A percentile compares a stretch with the other conserved stretches of the same genome.
These are phyloP conservation scores for Gallinago undulata DNA, from an alignment of 2,113 vertebrate genomes.

Conservation along the genomic window DNA sequence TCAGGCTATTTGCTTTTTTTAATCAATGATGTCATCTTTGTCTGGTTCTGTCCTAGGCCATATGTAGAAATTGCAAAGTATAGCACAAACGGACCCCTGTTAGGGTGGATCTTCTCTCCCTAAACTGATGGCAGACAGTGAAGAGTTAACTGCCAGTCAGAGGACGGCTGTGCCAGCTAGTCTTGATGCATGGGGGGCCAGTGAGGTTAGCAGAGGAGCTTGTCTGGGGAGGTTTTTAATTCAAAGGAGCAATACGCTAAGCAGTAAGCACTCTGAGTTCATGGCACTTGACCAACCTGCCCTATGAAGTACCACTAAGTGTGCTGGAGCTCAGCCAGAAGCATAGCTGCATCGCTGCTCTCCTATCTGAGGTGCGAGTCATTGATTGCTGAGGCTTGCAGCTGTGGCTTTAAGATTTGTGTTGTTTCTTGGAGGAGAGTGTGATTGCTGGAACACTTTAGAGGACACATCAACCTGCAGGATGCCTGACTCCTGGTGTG, in stretches of 20 bases:
- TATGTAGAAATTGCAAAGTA: neutral
- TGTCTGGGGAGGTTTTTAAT: neutral
- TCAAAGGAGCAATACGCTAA: neutral
- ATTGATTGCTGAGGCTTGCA: neutral
- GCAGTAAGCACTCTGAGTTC: neutral
- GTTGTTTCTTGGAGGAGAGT: neutral
- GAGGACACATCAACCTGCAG: conserved; percentile 25
- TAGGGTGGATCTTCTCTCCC: neutral
- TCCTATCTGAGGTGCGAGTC: neutral
- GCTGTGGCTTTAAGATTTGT: conserved; percentile 1
- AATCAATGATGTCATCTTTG: neutral
- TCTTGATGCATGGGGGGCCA: neutral
- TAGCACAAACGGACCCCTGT: neutral
- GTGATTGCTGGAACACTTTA: neutral
- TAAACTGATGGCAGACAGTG: neutral
- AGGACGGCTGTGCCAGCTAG: neutral
- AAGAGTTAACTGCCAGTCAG: neutral
- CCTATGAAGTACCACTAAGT: neutral
- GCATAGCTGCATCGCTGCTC: neutral
- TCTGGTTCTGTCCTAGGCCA: neutral
- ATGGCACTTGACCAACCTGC: neutral
- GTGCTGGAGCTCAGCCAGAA: neutral
- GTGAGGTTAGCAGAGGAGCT: neutral
- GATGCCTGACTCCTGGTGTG: neutral
- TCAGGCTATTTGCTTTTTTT: neutral